Percentiles rank a stretch among this genome's conserved stretches.
phyloP scores from a whole-genome alignment of 2,113 vertebrate genomes.

The Aptenodytes patagonicus region DNA sequence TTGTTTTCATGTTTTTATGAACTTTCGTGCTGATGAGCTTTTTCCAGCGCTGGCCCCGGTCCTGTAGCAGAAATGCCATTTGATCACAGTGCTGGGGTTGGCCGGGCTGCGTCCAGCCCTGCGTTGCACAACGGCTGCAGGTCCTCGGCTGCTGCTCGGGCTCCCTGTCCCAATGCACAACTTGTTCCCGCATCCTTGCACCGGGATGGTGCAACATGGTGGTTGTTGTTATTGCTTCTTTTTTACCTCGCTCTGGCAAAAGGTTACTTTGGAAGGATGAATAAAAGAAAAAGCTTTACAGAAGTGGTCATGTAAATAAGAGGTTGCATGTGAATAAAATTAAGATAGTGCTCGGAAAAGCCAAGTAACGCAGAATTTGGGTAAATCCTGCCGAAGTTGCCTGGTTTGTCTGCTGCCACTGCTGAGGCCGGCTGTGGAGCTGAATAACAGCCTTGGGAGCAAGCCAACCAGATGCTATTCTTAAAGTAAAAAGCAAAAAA shows the following conservation, averaged over 20 bases:
- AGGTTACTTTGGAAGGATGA: not conserved
- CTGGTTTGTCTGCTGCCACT: not conserved
- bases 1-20: not conserved
- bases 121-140: accelerated
- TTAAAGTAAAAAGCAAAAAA: not conserved
- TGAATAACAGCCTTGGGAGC: not conserved
- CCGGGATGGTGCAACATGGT: too few relatives aligned
- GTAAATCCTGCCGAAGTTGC: not conserved
- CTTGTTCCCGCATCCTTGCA: not conserved
- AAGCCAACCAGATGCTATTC: constrained; percentile 2
- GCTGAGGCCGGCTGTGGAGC: not conserved
- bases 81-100: not conserved
- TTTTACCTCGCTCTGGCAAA: not conserved
- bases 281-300: too few relatives aligned
- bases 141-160: not conserved
- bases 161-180: accelerated
- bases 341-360: accelerated
- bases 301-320: not conserved
- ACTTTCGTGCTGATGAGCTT: not conserved
- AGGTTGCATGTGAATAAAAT: accelerated
- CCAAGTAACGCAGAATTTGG: not conserved
- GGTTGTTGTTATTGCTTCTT: not conserved
- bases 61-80: not conserved
- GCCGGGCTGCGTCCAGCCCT: not conserved
- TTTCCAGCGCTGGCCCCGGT: not conserved